Conservation (phyloP, 2,888 invertebrate genomes). For the Diogma glabrata region DNA sequence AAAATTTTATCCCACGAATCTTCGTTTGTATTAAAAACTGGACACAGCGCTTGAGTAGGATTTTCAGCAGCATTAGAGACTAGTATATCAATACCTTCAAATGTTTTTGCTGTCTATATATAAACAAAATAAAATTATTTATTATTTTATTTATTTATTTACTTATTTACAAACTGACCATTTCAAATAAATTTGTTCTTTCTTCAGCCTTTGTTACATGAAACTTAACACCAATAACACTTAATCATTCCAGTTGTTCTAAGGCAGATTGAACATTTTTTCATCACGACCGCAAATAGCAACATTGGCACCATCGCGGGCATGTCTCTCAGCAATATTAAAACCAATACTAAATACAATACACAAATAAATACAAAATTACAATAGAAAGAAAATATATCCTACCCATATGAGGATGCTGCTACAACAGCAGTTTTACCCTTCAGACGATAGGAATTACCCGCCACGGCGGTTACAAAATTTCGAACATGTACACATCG, state of each 20-base stretch:
- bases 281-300: conserved; percentile 85
- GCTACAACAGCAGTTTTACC: too few relatives aligned
- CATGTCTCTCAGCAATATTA: conserved; percentile 79
- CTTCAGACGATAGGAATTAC: too few relatives aligned
- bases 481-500: too few relatives aligned
- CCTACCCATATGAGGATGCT: too few relatives aligned
- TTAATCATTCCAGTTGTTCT: conserved; percentile 43
- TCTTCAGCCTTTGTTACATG: conserved; percentile 81
- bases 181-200: conserved; percentile 59
- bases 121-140: too few relatives aligned
- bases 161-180: too few relatives aligned
- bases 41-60: conserved; percentile 71
- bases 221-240: conserved; percentile 59
- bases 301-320: conserved; percentile 77
- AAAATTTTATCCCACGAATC: conserved; percentile 91
- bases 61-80: conserved; percentile 95
- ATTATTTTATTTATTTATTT: too few relatives aligned
- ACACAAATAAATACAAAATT: too few relatives aligned
- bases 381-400: too few relatives aligned
- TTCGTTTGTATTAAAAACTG: conserved; percentile 70
- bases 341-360: conserved; percentile 63
- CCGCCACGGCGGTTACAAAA: too few relatives aligned
- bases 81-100: conserved; percentile 84
- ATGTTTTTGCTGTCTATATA: conserved; percentile 51
- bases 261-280: conserved; percentile 73